phyloP scores from a whole-genome alignment of 2,888 invertebrate species.

The Hirtodrosophila duncani region DNA sequence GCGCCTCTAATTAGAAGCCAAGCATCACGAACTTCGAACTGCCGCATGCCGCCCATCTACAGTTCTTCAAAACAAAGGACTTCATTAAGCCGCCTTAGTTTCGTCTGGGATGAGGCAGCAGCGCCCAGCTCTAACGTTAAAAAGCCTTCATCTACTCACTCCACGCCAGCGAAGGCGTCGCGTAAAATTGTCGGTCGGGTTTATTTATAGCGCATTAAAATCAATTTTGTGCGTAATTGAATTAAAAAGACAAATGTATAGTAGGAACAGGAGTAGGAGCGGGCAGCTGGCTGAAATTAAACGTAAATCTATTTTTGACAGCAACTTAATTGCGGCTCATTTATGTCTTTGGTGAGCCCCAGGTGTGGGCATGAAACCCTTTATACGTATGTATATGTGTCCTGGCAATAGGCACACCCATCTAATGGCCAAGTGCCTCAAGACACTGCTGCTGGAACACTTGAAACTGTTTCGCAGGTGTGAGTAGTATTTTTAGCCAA shows the following conservation, averaged over 20 bases:
- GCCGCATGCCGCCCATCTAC: not conserved
- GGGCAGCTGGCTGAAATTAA: not conserved
- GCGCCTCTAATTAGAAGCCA: constrained; percentile 59
- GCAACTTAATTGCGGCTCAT: constrained; percentile 35
- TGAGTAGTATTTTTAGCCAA: constrained; percentile 28
- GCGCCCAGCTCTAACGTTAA: too few species aligned
- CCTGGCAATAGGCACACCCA: too few species aligned
- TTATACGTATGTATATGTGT: too few species aligned
- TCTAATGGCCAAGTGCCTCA: constrained; percentile 1
- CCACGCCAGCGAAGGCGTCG: constrained; percentile 17
- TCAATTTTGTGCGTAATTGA: constrained; percentile 66
- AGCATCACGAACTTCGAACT: constrained; percentile 18
- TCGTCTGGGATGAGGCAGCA: too few species aligned
- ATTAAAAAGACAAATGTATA: constrained; percentile 30
- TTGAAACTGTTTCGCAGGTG: constrained; percentile 20
- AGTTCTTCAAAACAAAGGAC: constrained; percentile 42
- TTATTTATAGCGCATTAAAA: constrained; percentile 68
- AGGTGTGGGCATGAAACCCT: too few species aligned
- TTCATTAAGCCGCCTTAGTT: constrained; percentile 52
- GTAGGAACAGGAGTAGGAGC: not conserved
- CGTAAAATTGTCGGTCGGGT: constrained; percentile 54
- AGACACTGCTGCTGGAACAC: not conserved
- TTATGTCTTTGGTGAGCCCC: constrained; percentile 8
- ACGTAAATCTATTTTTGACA: constrained; percentile 46
- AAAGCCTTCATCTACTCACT: not conserved